These are phyloP conservation scores for Hippopotamyrus pictus DNA, from an alignment of 2,797 vertebrate species.

Conservation along the genomic window DNA sequence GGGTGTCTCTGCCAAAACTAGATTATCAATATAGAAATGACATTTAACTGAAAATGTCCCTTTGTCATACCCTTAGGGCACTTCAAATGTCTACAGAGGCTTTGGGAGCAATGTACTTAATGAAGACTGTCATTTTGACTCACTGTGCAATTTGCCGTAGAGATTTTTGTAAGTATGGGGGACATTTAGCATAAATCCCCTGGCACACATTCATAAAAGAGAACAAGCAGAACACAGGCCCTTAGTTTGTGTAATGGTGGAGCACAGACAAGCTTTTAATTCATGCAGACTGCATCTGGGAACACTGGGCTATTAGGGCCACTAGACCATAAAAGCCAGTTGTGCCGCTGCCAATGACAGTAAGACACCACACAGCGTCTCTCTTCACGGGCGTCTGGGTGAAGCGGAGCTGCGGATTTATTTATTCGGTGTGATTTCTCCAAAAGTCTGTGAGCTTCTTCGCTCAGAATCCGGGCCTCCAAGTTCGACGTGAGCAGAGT, in stretches of 20 bases:
- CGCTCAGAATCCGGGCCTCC: neutral
- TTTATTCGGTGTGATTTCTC: neutral
- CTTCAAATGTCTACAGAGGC: neutral
- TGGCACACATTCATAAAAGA: conserved; percentile 1
- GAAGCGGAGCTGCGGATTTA: neutral
- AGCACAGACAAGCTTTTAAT: neutral
- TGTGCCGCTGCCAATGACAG: neutral
- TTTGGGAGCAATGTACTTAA: neutral
- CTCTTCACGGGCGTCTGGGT: neutral
- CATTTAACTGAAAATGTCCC: neutral
- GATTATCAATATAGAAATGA: neutral
- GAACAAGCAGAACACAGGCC: neutral
- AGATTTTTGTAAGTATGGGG: neutral
- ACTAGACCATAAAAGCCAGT: neutral
- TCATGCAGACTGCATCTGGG: conserved; percentile 1
- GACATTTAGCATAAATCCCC: conserved; percentile 20
- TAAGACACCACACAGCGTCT: neutral
- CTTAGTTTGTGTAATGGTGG: neutral
- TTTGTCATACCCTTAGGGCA: neutral
- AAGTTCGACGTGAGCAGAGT: neutral
- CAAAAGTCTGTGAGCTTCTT: neutral
- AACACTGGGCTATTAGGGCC: neutral
- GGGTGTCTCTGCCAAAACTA: neutral
- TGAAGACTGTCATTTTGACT: neutral
- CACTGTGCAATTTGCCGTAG: neutral